These are phyloP conservation scores for Gobius niger DNA, from an alignment of 2,113 vertebrate species.

Conservation along the genomic window DNA sequence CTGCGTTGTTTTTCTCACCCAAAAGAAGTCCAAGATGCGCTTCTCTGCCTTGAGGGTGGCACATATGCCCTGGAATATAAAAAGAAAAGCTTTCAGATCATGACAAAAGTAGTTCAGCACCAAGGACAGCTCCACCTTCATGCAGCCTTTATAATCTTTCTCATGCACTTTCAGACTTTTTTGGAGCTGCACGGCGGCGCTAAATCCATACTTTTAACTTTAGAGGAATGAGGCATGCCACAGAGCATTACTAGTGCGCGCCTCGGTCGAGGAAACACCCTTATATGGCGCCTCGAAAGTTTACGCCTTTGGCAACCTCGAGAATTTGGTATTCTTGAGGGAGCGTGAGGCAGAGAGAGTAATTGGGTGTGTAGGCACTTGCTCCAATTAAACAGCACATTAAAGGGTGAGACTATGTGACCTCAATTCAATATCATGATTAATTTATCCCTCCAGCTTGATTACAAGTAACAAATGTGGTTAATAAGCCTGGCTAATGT, in stretches of 20 bases:
- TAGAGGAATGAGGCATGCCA: slow-evolving; percentile 34
- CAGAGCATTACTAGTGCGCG: slow-evolving; percentile 10
- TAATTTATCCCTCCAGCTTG: background rate
- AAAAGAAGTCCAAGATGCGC: slow-evolving; percentile 58
- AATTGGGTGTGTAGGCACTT: background rate
- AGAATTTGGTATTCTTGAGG: background rate
- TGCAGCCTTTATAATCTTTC: slow-evolving; percentile 45
- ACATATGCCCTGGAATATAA: slow-evolving; percentile 58
- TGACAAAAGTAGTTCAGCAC: slow-evolving; percentile 70
- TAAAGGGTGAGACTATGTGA: background rate
- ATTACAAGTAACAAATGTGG: background rate
- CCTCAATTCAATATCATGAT: background rate
- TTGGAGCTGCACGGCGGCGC: slow-evolving; percentile 8
- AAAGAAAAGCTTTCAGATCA: slow-evolving; percentile 59
- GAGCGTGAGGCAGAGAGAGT: background rate
- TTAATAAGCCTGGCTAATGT: background rate
- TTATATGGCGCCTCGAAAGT: slow-evolving; percentile 18
- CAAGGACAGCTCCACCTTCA: slow-evolving; percentile 64
- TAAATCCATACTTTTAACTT: slow-evolving; percentile 42
- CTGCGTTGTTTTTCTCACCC: too few species aligned
- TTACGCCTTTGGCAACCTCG: slow-evolving; percentile 12
- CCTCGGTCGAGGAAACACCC: slow-evolving; percentile 6
- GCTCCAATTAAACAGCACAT: slow-evolving; percentile 4
- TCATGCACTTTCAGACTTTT: slow-evolving; percentile 42
- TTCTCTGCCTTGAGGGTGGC: slow-evolving; percentile 66